These are phyloP conservation scores for Aphidius colemani DNA, from an alignment of 2,888 invertebrate genomes.

Conservation along the genomic window DNA sequence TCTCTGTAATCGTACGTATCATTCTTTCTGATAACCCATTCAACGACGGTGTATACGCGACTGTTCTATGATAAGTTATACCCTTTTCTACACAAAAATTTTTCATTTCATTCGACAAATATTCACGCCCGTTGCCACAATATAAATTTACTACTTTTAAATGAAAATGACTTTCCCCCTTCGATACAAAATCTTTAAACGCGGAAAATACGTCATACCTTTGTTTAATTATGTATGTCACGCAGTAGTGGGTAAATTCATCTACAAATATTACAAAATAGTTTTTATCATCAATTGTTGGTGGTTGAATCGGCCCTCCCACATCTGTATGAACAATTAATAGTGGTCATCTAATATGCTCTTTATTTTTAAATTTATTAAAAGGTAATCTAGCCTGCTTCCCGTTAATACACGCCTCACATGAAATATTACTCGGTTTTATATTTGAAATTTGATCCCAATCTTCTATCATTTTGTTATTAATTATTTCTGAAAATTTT, in stretches of 20 bases:
- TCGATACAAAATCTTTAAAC: slow-evolving; percentile 30
- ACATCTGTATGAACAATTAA: slow-evolving; percentile 42
- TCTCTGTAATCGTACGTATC: slow-evolving; percentile 39
- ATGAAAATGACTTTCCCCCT: slow-evolving; percentile 32
- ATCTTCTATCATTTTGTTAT: slow-evolving; percentile 29
- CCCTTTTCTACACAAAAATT: slow-evolving; percentile 14
- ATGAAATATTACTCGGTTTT: slow-evolving; percentile 36
- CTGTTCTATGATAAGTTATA: slow-evolving; percentile 31
- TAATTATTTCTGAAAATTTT: slow-evolving; percentile 36
- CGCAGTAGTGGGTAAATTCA: slow-evolving; percentile 30
- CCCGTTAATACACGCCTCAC: slow-evolving; percentile 50
- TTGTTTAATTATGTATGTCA: slow-evolving; percentile 23
- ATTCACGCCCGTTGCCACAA: slow-evolving; percentile 28
- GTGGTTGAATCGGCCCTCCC: slow-evolving; percentile 2
- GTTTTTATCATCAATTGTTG: slow-evolving; percentile 28
- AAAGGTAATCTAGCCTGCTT: slow-evolving; percentile 51
- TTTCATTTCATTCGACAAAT: slow-evolving; percentile 24
- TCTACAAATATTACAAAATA: slow-evolving; percentile 29
- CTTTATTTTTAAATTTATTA: slow-evolving; percentile 24
- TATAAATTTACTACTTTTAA: slow-evolving; percentile 25
- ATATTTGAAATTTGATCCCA: background rate
- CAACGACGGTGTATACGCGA: slow-evolving; percentile 48
- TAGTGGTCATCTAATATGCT: slow-evolving; percentile 43
- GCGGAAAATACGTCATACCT: slow-evolving; percentile 27
- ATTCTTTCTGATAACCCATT: slow-evolving; percentile 54